Conservation (phyloP, 2,888 invertebrate species). For the Sthenelais limicola region DNA sequence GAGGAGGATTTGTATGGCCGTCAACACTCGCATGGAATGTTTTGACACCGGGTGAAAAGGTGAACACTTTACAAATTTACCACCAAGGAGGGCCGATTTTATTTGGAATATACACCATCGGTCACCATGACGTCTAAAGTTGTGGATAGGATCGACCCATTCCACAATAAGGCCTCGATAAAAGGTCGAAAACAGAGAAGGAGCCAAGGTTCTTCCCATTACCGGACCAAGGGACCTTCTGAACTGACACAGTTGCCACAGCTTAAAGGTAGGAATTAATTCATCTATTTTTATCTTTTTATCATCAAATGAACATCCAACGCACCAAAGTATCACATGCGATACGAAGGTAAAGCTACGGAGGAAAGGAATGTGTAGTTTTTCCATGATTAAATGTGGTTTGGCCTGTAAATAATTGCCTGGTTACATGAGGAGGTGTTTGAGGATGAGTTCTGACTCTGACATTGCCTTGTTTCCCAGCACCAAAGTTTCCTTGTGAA, state of each 20-base stretch:
- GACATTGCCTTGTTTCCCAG: no score
- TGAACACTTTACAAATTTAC: conserved; percentile 38
- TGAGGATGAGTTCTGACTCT: no score
- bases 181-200: conserved; percentile 99
- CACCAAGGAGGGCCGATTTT: conserved; percentile 41
- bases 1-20: conserved; percentile 48
- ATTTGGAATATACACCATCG: conserved; percentile 30
- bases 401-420: no score
- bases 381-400: no score
- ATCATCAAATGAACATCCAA: no score
- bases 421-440: no score
- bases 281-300: no score
- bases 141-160: conserved; percentile 87
- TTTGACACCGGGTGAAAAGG: conserved; percentile 46
- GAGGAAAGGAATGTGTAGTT: no score
- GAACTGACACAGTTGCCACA: conserved; percentile 96
- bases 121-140: conserved; percentile 53
- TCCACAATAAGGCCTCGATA: conserved; percentile 91
- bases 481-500: no score
- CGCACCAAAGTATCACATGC: no score
- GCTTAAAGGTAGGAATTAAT: conserved; percentile 87
- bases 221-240: conserved; percentile 97
- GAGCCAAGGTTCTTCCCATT: conserved; percentile 98
- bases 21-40: conserved; percentile 48
- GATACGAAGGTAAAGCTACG: no score